Conservation (phyloP, 1,140 invertebrate genomes). For the Hypsibius dujardini region DNA sequence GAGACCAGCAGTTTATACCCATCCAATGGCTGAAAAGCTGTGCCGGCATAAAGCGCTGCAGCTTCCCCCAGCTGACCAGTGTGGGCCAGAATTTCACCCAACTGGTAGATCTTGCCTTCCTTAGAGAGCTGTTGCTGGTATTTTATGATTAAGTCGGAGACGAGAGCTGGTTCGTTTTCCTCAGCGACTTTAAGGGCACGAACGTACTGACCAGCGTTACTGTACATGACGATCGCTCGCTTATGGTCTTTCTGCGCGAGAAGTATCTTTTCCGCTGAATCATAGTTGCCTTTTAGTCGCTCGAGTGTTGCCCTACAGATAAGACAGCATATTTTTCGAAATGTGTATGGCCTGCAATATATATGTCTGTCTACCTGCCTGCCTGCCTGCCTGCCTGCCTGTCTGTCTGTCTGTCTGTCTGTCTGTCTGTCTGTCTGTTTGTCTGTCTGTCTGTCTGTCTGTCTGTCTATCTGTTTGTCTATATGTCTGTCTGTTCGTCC, state of each 20-base stretch:
- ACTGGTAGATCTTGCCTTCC: background rate
- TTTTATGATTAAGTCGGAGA: background rate
- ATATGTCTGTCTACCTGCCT: no score
- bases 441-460: no score
- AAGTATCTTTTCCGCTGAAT: background rate
- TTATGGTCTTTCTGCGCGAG: conserved; percentile 4
- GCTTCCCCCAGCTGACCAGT: background rate
- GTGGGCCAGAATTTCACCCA: background rate
- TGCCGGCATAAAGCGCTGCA: background rate
- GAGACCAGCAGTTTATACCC: background rate
- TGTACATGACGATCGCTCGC: conserved; percentile 6
- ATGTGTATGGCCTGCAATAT: no score
- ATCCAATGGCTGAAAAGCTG: conserved; percentile 2
- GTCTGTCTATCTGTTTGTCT: no score
- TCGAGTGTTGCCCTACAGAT: conserved; percentile 1
- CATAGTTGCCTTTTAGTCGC: background rate
- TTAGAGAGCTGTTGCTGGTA: background rate
- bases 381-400: no score
- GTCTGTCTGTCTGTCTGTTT: no score
- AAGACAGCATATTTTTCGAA: no score
- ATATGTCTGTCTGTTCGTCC: no score
- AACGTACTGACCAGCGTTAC: background rate
- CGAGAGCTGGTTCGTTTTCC: conserved; percentile 11
- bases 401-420: no score
- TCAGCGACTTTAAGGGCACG: background rate